These are phyloP conservation scores for Galeopterus variegatus DNA, from an alignment of 2,113 vertebrate genomes.

Conservation along the genomic window DNA sequence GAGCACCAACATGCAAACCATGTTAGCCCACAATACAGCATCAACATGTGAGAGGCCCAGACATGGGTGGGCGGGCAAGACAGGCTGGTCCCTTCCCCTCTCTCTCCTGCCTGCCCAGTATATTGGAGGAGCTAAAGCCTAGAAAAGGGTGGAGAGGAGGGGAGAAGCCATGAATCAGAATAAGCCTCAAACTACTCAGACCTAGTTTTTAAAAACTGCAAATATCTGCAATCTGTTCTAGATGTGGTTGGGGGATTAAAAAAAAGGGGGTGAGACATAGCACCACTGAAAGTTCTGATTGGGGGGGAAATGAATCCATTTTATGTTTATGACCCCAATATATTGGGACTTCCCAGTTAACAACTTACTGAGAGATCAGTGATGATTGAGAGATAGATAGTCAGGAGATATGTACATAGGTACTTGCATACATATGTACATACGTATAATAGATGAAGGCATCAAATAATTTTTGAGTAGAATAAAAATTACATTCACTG, in stretches of 20 bases:
- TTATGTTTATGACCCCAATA: background rate
- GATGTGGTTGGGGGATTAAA: background rate
- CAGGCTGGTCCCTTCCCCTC: fast-evolving
- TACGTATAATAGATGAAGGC: background rate
- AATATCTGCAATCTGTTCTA: background rate
- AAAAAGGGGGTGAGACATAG: background rate
- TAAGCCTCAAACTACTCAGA: background rate
- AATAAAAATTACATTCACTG: background rate
- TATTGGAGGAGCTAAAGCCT: background rate
- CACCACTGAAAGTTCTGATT: background rate
- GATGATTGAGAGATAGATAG: background rate
- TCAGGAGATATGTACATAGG: too few relatives aligned
- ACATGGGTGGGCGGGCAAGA: background rate
- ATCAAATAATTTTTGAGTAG: background rate
- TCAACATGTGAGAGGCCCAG: background rate
- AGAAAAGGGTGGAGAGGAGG: background rate
- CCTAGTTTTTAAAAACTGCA: background rate
- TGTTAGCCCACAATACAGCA: background rate
- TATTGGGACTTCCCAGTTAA: background rate
- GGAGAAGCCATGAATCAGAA: background rate
- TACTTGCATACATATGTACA: too few relatives aligned
- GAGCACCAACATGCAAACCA: background rate
- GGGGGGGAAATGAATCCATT: background rate
- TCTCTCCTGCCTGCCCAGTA: background rate
- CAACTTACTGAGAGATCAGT: background rate